Percentiles rank a stretch among this genome's conserved stretches.
Evolutionary conservation across 2,888 invertebrate species (phyloP).

Genomic region (Pristionchus japonicus): DNA sequence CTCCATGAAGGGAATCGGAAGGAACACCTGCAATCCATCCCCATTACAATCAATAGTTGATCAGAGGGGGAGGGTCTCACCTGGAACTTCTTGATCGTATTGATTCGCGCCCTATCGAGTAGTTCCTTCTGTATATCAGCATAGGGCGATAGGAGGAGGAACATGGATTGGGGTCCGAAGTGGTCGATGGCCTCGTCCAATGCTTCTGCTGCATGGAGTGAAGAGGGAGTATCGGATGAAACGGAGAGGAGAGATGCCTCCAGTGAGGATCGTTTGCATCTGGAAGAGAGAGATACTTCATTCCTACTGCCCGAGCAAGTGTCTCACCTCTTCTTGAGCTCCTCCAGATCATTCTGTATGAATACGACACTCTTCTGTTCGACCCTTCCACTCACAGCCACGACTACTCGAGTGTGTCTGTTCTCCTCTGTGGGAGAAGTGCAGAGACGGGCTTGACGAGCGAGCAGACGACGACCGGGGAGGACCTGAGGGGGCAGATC

Average conservation of each 20-base stretch:
- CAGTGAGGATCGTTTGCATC: conserved; percentile 66
- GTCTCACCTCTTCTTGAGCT: conserved; percentile 64
- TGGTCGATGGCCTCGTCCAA: conserved; percentile 72
- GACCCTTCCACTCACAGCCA: conserved; percentile 63
- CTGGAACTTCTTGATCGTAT: conserved; percentile 90
- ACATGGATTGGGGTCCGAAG: conserved; percentile 71
- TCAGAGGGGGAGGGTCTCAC: conserved; percentile 66
- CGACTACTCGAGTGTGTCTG: conserved; percentile 66
- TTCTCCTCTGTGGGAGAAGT: conserved; percentile 79
- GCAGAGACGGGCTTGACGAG: conserved; percentile 83
- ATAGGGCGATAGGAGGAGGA: conserved; percentile 68
- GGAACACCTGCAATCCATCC: conserved; percentile 81
- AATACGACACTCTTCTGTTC: conserved; percentile 60
- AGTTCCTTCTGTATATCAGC: conserved; percentile 87
- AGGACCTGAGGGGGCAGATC: conserved; percentile 63
- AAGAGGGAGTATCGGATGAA: neutral
- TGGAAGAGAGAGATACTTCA: conserved; percentile 12
- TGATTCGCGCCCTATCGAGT: conserved; percentile 93
- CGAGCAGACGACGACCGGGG: conserved; percentile 83
- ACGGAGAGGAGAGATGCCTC: conserved; percentile 68
- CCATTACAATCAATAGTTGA: neutral
- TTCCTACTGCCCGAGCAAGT: conserved; percentile 59
- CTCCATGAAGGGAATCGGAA: conserved; percentile 91
- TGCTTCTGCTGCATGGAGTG: conserved; percentile 59
- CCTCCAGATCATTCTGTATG: conserved; percentile 68